These are phyloP conservation scores for Vesta saturnalis DNA, from an alignment of 2,888 invertebrate genomes.

Conservation along the genomic window DNA sequence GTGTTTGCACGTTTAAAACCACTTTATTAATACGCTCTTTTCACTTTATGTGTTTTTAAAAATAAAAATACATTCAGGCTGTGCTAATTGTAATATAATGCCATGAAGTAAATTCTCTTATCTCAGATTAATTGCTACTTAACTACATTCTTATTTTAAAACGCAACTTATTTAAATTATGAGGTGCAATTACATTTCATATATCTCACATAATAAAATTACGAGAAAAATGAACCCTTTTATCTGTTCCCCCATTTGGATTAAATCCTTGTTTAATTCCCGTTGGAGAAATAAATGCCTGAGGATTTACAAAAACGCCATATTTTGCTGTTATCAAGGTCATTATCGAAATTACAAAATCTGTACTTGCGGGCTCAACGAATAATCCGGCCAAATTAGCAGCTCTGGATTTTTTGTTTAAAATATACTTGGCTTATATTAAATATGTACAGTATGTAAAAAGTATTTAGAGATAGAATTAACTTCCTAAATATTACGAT, in stretches of 20 bases:
- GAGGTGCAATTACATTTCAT: constrained; percentile 23
- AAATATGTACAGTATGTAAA: not conserved
- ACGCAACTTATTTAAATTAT: constrained; percentile 40
- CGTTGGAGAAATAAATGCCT: constrained; percentile 57
- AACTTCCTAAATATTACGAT: too few species aligned
- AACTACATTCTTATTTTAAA: not conserved
- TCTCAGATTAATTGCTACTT: not conserved
- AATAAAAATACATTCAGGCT: too few species aligned
- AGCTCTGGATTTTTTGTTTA: constrained; percentile 17
- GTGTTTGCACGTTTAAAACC: too few species aligned
- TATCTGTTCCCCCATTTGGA: constrained; percentile 41
- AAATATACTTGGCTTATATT: not conserved
- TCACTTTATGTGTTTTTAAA: too few species aligned
- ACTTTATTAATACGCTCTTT: too few species aligned
- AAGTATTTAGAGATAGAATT: too few species aligned
- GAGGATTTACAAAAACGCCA: constrained; percentile 61
- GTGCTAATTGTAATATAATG: too few species aligned
- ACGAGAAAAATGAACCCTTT: constrained; percentile 48
- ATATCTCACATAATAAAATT: constrained; percentile 44
- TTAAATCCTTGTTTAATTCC: constrained; percentile 52
- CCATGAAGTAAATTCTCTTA: not conserved
- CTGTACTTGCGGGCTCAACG: constrained; percentile 32
- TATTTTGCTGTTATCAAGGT: constrained; percentile 62
- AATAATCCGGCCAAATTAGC: constrained; percentile 38
- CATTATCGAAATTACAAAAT: constrained; percentile 60